phyloP scores from a whole-genome alignment of 1,140 invertebrate genomes.

The Drosophila elegans region DNA sequence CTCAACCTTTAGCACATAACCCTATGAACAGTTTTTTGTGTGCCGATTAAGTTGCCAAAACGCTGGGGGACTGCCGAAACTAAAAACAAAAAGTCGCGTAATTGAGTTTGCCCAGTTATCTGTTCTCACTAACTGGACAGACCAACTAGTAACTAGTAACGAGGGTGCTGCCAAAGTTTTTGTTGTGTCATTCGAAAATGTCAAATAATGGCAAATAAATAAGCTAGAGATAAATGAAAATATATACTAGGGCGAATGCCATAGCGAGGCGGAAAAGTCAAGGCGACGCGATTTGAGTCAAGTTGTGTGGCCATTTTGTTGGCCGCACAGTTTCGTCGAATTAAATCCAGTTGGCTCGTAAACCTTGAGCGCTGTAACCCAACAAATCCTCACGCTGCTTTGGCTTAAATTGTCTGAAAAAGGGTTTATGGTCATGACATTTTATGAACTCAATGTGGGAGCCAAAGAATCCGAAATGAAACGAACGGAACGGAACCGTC shows the following conservation, averaged over 20 bases:
- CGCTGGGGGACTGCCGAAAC: neutral
- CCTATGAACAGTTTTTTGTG: constrained; percentile 1
- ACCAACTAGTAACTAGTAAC: constrained; percentile 14
- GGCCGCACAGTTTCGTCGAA: constrained; percentile 74
- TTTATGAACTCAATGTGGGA: constrained; percentile 67
- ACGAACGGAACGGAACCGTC: constrained; percentile 45
- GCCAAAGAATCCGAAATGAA: constrained; percentile 29
- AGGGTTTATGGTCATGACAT: constrained; percentile 80
- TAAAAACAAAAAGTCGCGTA: constrained; percentile 53
- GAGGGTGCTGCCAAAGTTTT: constrained; percentile 20
- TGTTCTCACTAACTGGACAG: constrained; percentile 26
- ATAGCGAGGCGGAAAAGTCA: constrained; percentile 20
- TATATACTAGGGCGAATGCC: constrained; percentile 6
- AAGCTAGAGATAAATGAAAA: constrained; percentile 43
- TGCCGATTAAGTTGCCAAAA: constrained; percentile 1
- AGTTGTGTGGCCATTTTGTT: constrained; percentile 74
- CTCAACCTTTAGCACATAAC: neutral
- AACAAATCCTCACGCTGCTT: constrained; percentile 69
- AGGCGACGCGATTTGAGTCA: constrained; percentile 40
- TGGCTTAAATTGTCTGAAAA: constrained; percentile 83
- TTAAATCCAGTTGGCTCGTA: constrained; percentile 78
- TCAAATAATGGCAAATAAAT: constrained; percentile 56
- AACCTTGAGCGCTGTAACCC: constrained; percentile 59
- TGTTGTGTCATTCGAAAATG: constrained; percentile 43
- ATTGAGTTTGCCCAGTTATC: constrained; percentile 64